Base-by-base conservation (phyloP, 2,113 vertebrate genomes). In the Corythoichthys intestinalis region DNA sequence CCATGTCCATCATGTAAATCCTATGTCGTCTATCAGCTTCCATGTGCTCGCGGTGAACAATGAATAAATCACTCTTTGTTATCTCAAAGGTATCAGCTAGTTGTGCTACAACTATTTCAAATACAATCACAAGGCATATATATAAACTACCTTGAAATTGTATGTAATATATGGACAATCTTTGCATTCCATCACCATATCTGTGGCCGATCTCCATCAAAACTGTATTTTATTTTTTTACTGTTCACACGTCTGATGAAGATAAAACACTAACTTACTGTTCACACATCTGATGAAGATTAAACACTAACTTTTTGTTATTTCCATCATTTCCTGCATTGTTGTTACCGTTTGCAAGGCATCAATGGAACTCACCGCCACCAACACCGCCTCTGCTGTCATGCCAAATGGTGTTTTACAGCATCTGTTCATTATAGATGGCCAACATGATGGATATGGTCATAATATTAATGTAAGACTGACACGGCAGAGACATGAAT, bases 381-480 rank as follows among this genome's bases (percentile, higher is more conserved):
- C 76, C 72, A 69, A 76, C 81, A 74, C 82, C 77, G 61, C 79
- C 82, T 50, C 69, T 85, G 83, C 82, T 88, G 84, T 90, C 89
- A 86, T 72, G 83, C 86, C 90, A 90, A 90, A 90, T 87, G 82
- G 86, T 86, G 78, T 90, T 92, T 92, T 92, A 91, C 88, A 84
- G 89, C 89, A 88, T 90, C 86, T 88, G 85, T 88, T 91, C 84
- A 87, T 93, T 91, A 92, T 89, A 84, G 89, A 90, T 88, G 90
- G 87, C 81, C 82, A 74, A 84, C 86, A 88, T 92, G 89, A 93
- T 90, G 88, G 91, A 93, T 92, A 87, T 76, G 91, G 90, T 91
- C 91, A 91, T 93, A 92, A 92, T 91, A 92, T 93, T 92, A 93
- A 92, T 92, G 88, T 87, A 91, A 91, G 88, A 89, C 87, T 91